phyloP scores from a whole-genome alignment of 2,113 vertebrate genomes.

The Macrotis lagotis region DNA sequence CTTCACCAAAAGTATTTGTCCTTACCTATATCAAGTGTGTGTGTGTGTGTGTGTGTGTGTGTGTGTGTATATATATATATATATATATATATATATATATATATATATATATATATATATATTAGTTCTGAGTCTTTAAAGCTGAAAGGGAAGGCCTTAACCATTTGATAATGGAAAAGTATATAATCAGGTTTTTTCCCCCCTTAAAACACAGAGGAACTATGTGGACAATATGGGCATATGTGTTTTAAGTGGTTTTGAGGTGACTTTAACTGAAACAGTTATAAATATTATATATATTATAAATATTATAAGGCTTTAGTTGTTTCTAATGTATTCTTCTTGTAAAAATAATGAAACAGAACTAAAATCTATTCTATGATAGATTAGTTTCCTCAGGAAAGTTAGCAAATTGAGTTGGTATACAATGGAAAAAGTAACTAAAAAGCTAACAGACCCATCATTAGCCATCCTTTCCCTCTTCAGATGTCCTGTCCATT shows the following conservation, averaged over 20 bases:
- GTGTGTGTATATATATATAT: too few relatives aligned
- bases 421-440: constrained; percentile 74
- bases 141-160: constrained; percentile 59
- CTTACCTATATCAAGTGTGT: constrained; percentile 10
- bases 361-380: constrained; percentile 66
- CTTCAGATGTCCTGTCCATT: constrained; percentile 74
- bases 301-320: constrained; percentile 48
- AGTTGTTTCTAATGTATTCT: not conserved
- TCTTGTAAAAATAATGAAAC: constrained; percentile 33
- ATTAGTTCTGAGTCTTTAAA: constrained; percentile 70
- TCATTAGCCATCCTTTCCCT: constrained; percentile 78
- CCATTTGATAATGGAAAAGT: constrained; percentile 59
- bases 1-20: constrained; percentile 21
- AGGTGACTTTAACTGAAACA: not conserved
- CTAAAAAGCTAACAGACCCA: constrained; percentile 74
- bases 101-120: constrained; percentile 53
- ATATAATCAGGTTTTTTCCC: constrained; percentile 23
- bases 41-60: too few relatives aligned
- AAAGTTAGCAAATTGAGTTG: constrained; percentile 71
- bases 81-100: constrained; percentile 8
- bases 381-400: constrained; percentile 42
- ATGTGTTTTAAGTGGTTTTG: constrained; percentile 36
- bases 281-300: constrained; percentile 52
- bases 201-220: not conserved
- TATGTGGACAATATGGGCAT: not conserved